A percentile compares a stretch with the other conserved stretches of the same genome.
Evolutionary conservation across 2,888 invertebrate genomes (phyloP).

Genomic region (Dasypogon diadema): DNA sequence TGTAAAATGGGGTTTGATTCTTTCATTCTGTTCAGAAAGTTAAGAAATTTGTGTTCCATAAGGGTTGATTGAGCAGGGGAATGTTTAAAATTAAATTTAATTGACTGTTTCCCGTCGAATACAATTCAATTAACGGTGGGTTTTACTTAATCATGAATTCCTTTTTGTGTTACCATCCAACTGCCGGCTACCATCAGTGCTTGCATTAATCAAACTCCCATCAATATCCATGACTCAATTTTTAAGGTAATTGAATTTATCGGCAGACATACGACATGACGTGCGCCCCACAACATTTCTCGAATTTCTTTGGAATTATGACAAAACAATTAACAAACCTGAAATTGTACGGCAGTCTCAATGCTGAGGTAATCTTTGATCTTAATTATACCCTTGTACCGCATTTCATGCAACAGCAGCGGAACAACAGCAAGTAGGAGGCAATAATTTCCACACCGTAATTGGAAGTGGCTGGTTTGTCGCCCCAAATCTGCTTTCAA

Average conservation of each 20-base stretch:
- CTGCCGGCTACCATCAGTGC: background rate
- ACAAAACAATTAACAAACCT: conserved; percentile 25
- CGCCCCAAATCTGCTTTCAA: background rate
- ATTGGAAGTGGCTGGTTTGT: background rate
- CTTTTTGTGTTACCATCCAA: background rate
- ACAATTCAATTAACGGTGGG: too few species aligned
- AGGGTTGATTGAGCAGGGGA: too few species aligned
- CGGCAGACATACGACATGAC: background rate
- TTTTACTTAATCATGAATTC: too few species aligned
- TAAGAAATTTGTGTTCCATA: too few species aligned
- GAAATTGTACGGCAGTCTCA: background rate
- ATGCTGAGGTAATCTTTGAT: background rate
- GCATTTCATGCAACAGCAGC: background rate
- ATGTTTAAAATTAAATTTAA: too few species aligned
- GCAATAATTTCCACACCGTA: conserved; percentile 10
- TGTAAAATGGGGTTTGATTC: too few species aligned
- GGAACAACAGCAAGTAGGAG: conserved; percentile 1
- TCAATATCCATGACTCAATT: background rate
- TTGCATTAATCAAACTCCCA: background rate
- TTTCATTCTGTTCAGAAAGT: too few species aligned
- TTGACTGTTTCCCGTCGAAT: too few species aligned
- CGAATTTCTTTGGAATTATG: background rate
- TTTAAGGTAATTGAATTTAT: background rate
- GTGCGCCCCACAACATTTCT: background rate
- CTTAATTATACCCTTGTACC: conserved; percentile 4